phyloP scores from a whole-genome alignment of 2,888 invertebrate genomes.

The Coleophora deauratella region DNA sequence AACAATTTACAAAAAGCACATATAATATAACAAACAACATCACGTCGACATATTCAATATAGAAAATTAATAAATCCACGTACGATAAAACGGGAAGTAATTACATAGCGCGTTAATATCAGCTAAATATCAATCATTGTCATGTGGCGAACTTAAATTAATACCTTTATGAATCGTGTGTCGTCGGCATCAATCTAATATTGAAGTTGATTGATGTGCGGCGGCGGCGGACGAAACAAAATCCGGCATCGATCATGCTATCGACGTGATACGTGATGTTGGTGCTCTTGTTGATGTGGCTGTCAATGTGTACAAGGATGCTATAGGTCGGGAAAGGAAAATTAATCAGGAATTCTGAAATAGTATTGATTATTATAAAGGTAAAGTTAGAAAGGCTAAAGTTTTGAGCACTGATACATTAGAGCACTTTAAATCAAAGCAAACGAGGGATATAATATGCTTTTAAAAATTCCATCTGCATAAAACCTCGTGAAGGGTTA shows the following conservation, averaged over 20 bases:
- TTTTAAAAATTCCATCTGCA: too few species aligned
- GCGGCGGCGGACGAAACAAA: constrained; percentile 41
- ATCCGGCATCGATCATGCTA: constrained; percentile 41
- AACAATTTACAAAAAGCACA: too few species aligned
- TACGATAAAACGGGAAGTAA: constrained; percentile 19
- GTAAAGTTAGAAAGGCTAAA: too few species aligned
- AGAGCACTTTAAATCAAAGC: too few species aligned
- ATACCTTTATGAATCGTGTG: constrained; percentile 57
- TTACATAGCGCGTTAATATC: constrained; percentile 48
- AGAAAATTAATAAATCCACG: constrained; percentile 6
- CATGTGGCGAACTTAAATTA: constrained; percentile 45
- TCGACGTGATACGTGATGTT: constrained; percentile 2
- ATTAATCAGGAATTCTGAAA: too few species aligned
- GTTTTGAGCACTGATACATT: too few species aligned
- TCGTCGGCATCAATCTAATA: constrained; percentile 59
- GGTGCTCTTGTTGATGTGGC: not conserved
- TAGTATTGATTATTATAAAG: too few species aligned
- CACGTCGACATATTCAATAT: not conserved
- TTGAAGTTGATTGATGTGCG: constrained; percentile 52
- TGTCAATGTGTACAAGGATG: too few species aligned
- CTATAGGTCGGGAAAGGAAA: too few species aligned
- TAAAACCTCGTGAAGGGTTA: too few species aligned
- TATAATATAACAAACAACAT: too few species aligned
- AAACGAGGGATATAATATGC: too few species aligned
- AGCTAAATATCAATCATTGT: constrained; percentile 53